Evolutionary conservation across 2,113 vertebrate species (phyloP), one percentile per base, ranked within the genome.

Genomic region (Scophthalmus maximus): DNA sequence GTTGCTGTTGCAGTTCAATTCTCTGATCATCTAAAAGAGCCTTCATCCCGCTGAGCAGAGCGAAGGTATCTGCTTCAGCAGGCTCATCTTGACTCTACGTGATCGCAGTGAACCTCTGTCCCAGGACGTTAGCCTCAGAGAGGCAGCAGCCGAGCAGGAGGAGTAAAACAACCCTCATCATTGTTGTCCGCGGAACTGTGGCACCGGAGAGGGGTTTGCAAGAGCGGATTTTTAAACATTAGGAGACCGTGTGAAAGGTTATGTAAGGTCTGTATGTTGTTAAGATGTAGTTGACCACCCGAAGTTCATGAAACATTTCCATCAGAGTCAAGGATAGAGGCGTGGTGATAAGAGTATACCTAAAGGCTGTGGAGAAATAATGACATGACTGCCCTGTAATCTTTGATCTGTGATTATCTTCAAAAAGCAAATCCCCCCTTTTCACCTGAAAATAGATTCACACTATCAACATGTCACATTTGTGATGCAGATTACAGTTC

Each of bases 141-240:
- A 76, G 47, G 53, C 61, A 85, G 57, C 60, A 86, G 72, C 62
- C 55, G 23, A 79, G 40, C 60, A 76, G 52, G 23, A 72, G 14
- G 8, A 80, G 49, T 59, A 76, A 36, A 70, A 62, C 63, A 51
- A 46, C 38, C 58, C 58, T 76, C 61, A 68, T 82, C 59, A 65
- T 62, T 20, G 8, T 62, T 9, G 38, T 52, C 30, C 64, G 52
- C 11, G 5, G 9, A 72, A 70, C 32, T 50, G 65, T 63, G 32
- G 64, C 52, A 22, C 42, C 25, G 27, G 5, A 1, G 56, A n/a
- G 26, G 27, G n/a, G 20, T 50, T 36, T 61, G 60, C 51, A 53
- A 25, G 49, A 11, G 20, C 59, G 5, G 7, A 18, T 22, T 70
- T 82, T 79, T 27, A 62, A 50, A 42, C 0, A 3, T 42, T 23